These are phyloP conservation scores for Spodoptera picta DNA, from an alignment of 2,888 invertebrate species.

Conservation along the genomic window DNA sequence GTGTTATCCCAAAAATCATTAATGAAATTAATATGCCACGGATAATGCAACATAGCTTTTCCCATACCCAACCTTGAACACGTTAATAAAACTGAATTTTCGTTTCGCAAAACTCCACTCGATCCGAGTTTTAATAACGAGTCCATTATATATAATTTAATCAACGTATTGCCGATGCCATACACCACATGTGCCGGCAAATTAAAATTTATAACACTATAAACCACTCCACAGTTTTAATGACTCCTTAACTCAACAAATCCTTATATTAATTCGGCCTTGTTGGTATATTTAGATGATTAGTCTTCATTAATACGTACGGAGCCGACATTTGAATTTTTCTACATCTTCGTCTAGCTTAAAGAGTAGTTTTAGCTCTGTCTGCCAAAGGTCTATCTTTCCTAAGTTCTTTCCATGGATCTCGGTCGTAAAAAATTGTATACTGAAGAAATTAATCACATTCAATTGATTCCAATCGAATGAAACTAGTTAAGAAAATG, in stretches of 20 bases:
- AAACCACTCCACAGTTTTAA: conserved; percentile 66
- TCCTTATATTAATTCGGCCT: conserved; percentile 83
- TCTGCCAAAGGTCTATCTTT: too few relatives aligned
- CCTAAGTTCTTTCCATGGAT: too few relatives aligned
- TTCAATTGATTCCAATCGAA: too few relatives aligned
- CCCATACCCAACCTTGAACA: conserved; percentile 15
- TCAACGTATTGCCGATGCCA: conserved; percentile 56
- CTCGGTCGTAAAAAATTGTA: too few relatives aligned
- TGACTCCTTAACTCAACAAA: conserved; percentile 70
- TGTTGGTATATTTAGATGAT: conserved; percentile 79
- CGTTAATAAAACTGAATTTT: conserved; percentile 32
- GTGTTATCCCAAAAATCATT: not conserved
- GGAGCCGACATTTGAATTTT: conserved; percentile 44
- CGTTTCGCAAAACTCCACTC: conserved; percentile 30
- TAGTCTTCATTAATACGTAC: conserved; percentile 69
- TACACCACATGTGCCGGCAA: conserved; percentile 57
- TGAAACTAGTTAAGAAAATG: too few relatives aligned
- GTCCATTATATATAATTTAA: conserved; percentile 59
- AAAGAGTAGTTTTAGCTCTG: not conserved
- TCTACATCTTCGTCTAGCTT: conserved; percentile 22
- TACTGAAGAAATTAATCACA: too few relatives aligned
- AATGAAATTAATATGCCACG: conserved; percentile 15
- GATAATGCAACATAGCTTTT: conserved; percentile 1
- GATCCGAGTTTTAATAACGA: conserved; percentile 44
- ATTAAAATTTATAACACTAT: conserved; percentile 73